Evolutionary conservation across 2,888 invertebrate genomes (phyloP), one percentile per base, ranked within the genome.

Genomic region (Lacanobia oleracea): DNA sequence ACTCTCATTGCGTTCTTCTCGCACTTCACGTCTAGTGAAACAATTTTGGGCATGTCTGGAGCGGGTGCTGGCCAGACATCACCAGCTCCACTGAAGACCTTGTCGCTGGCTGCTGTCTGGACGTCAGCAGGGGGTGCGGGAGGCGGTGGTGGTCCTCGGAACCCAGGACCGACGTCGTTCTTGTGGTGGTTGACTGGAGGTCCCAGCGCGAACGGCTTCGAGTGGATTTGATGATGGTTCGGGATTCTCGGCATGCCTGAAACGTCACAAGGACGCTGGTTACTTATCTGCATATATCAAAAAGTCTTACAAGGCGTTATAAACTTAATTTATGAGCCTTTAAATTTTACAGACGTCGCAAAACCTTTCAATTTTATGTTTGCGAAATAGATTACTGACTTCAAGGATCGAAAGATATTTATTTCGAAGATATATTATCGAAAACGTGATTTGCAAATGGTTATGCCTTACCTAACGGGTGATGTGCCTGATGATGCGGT

Each of bases 1-100:
- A 99, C 98, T 91, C 99, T 98, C 99, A 99, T 99, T 70, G 98
- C 97, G 89, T 98, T 98, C 91, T 99, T 99, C 93, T 99, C 99
- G 92, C 99, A 99, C 92, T 99, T 99, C 0, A 99, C 99, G 87
- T 99, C 99, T 16, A 99, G 95, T 0, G 98, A 98, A 14, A 98
- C 97, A 77, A 99, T 99, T 93, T 99, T 98, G 0, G 99, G 99
- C 98, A 98, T 98, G 86, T 99, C 99, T 14, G 98, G 98, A 6
- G 97, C 97, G 0, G 98, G 98, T 0, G 97, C 97, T 1, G 98
- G 98, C 98, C 98, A 98, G 14, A 98, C 97, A 82, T 98, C 98
- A 53, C 97, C 97, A 48, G 97, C 97, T 50, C 95, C 95, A 53
- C 94, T 95, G 90, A 96, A 97, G 21, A 97, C 94, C 87, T 97